Evolutionary conservation across 1,140 invertebrate genomes (phyloP).

Genomic region (Amyelois transitella): DNA sequence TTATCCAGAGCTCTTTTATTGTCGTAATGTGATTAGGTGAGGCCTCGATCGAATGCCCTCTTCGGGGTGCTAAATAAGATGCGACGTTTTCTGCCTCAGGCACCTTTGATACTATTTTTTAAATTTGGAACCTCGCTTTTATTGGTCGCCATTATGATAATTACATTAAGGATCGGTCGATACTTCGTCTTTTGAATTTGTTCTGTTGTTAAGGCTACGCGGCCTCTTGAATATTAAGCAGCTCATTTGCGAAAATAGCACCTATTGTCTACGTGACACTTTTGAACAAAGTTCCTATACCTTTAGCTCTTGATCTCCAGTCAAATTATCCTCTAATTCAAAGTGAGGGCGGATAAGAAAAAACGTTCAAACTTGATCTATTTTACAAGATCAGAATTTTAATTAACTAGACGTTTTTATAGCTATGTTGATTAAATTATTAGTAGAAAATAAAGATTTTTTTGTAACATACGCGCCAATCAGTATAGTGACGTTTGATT

Average conservation of each 20-base stretch:
- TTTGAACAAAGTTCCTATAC: constrained; percentile 18
- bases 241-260: constrained; percentile 69
- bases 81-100: constrained; percentile 67
- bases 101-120: constrained; percentile 71
- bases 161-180: constrained; percentile 68
- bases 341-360: neutral
- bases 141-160: constrained; percentile 72
- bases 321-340: neutral
- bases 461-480: no score
- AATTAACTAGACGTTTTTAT: neutral
- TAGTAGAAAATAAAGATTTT: no score
- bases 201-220: constrained; percentile 63
- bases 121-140: constrained; percentile 67
- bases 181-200: constrained; percentile 69
- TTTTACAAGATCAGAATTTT: neutral
- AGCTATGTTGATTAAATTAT: no score
- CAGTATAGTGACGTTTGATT: no score
- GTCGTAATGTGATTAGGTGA: constrained; percentile 67
- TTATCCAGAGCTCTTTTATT: constrained; percentile 60
- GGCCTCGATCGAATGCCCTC: constrained; percentile 40
- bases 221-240: constrained; percentile 67
- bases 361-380: neutral
- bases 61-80: constrained; percentile 66
- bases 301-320: neutral
- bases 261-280: constrained; percentile 65